phyloP scores from a whole-genome alignment of 2,888 invertebrate species.

The Lycocerus yunnanus region DNA sequence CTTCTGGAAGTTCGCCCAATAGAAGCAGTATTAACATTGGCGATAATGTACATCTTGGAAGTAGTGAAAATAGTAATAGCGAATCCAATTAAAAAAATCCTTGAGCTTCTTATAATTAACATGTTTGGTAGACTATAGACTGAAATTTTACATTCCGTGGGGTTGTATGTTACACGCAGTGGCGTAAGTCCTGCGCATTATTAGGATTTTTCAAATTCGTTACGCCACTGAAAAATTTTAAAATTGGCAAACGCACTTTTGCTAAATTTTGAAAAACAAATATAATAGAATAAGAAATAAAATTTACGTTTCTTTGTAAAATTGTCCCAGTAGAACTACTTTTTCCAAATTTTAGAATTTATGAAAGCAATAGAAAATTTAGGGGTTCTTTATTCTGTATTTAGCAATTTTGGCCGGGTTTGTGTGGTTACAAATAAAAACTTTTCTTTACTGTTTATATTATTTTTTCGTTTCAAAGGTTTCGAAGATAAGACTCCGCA shows the following conservation, averaged over 20 bases:
- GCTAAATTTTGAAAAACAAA: neutral
- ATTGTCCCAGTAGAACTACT: neutral
- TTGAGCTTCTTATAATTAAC: neutral
- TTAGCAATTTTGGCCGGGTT: too few relatives aligned
- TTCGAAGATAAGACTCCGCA: too few relatives aligned
- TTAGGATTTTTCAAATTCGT: neutral
- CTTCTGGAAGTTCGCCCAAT: slow-evolving; percentile 56
- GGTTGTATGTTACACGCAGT: slow-evolving; percentile 16
- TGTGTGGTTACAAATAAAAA: too few relatives aligned
- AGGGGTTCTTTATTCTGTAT: too few relatives aligned
- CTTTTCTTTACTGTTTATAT: too few relatives aligned
- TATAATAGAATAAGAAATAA: neutral
- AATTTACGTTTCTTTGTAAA: neutral
- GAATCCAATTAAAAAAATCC: slow-evolving; percentile 63
- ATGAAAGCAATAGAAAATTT: too few relatives aligned
- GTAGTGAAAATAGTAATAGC: slow-evolving; percentile 70
- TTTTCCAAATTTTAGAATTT: too few relatives aligned
- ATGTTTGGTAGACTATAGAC: neutral
- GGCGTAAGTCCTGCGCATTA: neutral
- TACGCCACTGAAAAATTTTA: neutral
- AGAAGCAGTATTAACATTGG: slow-evolving; percentile 52
- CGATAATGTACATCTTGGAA: slow-evolving; percentile 56
- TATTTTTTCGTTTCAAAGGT: too few relatives aligned
- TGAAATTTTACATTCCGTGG: neutral
- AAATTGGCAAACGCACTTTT: neutral